These are phyloP conservation scores for Apoderus coryli DNA, from an alignment of 2,888 invertebrate genomes.

Conservation along the genomic window DNA sequence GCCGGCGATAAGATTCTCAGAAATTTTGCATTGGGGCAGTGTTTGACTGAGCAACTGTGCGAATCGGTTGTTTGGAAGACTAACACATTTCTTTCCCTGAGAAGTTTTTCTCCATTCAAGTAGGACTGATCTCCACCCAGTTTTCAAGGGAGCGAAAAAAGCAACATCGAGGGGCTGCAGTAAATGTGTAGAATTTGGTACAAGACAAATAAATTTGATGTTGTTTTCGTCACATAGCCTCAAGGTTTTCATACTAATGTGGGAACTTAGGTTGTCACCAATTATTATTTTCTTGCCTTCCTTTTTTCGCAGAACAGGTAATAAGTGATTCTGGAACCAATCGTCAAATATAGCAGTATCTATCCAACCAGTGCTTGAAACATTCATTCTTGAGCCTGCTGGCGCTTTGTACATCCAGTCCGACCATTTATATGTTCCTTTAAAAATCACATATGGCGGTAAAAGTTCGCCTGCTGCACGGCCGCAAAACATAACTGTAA, in stretches of 20 bases:
- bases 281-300: background rate
- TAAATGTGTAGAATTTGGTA: conserved; percentile 7
- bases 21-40: conserved; percentile 5
- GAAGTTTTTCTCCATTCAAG: too few relatives aligned
- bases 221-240: conserved; percentile 8
- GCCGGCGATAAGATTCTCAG: conserved; percentile 7
- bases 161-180: conserved; percentile 8
- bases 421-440: conserved; percentile 17
- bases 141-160: conserved; percentile 8
- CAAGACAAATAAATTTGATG: conserved; percentile 5
- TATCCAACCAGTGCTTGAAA: conserved; percentile 8
- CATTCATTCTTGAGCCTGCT: conserved; percentile 12
- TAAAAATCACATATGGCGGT: conserved; percentile 18
- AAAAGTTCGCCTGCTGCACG: conserved; percentile 17
- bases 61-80: too few relatives aligned
- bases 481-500: conserved; percentile 17
- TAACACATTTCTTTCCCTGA: too few relatives aligned
- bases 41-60: too few relatives aligned
- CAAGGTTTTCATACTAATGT: conserved; percentile 5
- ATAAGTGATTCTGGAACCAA: conserved; percentile 8
- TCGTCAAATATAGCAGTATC: conserved; percentile 8
- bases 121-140: too few relatives aligned
- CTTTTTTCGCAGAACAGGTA: background rate
- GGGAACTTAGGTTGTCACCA: conserved; percentile 3
- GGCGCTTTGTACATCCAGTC: conserved; percentile 18